Evolutionary conservation across 1,140 invertebrate genomes (phyloP).

Genomic region (Portunus trituberculatus): DNA sequence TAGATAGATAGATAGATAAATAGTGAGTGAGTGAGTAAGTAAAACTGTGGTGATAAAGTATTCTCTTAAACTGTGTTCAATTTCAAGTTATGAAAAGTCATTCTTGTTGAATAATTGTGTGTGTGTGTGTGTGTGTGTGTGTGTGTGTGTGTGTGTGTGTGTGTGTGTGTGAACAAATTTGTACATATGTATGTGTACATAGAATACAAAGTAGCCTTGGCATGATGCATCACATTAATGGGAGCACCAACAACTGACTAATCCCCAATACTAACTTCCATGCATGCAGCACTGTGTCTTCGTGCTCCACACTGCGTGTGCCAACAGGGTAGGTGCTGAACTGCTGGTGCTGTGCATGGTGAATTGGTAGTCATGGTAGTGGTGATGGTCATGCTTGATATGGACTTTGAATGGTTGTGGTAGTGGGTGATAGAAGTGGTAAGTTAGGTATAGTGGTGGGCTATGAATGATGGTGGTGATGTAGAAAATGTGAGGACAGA

Average conservation of each 20-base stretch:
- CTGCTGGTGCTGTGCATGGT: constrained; percentile 30
- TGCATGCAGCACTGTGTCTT: constrained; percentile 62
- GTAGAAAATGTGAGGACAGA: not conserved
- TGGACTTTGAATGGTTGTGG: not conserved
- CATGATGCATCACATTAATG: not conserved
- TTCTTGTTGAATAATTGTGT: no score
- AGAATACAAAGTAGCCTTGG: not conserved
- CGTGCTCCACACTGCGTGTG: constrained; percentile 56
- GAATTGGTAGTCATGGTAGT: not conserved
- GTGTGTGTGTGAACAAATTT: no score
- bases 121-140: no score
- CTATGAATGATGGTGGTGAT: not conserved
- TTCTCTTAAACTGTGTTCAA: no score
- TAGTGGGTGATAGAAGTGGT: not conserved
- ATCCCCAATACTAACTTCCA: constrained; percentile 51
- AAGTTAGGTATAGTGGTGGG: not conserved
- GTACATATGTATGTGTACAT: not conserved
- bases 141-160: no score
- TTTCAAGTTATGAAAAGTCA: no score
- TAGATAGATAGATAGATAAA: no score
- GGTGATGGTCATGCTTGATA: not conserved
- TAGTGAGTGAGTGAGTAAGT: no score
- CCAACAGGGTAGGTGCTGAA: constrained; percentile 59
- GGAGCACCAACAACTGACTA: constrained; percentile 24
- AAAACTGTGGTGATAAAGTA: no score